phyloP scores from a whole-genome alignment of 2,888 invertebrate genomes.

The Limenitis camilla region DNA sequence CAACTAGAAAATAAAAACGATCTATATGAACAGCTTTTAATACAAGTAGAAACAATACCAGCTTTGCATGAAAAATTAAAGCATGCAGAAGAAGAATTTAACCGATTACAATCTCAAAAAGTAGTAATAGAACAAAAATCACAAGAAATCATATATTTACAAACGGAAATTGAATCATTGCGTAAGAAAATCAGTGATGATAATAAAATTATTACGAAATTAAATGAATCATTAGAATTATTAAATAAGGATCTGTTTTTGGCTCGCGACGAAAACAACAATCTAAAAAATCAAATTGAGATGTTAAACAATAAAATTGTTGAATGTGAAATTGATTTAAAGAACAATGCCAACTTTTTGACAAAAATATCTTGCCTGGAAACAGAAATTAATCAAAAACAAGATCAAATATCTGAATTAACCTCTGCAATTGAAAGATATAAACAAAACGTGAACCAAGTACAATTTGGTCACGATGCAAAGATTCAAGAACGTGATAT shows the following conservation, averaged over 20 bases:
- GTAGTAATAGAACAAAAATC: constrained; percentile 42
- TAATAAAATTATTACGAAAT: constrained; percentile 38
- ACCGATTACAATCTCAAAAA: constrained; percentile 46
- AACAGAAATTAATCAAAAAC: constrained; percentile 52
- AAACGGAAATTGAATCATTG: constrained; percentile 32
- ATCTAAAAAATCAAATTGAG: constrained; percentile 45
- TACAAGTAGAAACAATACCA: constrained; percentile 52
- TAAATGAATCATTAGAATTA: constrained; percentile 38
- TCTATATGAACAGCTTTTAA: constrained; percentile 47
- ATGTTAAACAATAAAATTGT: constrained; percentile 55
- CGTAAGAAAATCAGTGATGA: constrained; percentile 20
- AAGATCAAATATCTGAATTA: constrained; percentile 49
- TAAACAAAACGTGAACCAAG: constrained; percentile 52
- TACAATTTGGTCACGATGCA: constrained; percentile 72
- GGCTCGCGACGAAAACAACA: constrained; percentile 41
- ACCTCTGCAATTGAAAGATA: constrained; percentile 45
- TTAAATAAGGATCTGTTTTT: constrained; percentile 43
- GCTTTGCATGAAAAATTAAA: constrained; percentile 55
- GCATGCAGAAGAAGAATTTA: constrained; percentile 56
- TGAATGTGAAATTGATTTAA: constrained; percentile 59
- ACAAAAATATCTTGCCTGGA: constrained; percentile 58
- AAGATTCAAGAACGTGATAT: constrained; percentile 84
- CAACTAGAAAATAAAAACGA: constrained; percentile 45
- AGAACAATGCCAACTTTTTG: constrained; percentile 51
- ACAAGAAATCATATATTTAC: constrained; percentile 37